A percentile compares a stretch with the other conserved stretches of the same genome.
Evolutionary conservation across 1,140 invertebrate species (phyloP).

Genomic region (Contarinia nasturtii): DNA sequence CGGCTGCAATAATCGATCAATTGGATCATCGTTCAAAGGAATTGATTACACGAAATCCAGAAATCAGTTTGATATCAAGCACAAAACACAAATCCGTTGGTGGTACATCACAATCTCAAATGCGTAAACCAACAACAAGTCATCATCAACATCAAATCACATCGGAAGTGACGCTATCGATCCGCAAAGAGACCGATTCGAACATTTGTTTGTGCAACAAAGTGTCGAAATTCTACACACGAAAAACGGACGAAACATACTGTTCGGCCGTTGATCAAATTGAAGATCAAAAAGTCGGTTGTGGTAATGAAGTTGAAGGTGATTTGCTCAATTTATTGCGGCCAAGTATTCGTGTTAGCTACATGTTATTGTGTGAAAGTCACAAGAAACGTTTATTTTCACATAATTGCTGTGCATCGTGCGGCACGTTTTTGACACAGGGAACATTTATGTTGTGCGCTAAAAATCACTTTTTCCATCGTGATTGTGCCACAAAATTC

Average conservation of each 20-base stretch:
- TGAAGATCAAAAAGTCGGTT: conserved; percentile 58
- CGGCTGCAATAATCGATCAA: neutral
- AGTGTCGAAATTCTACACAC: conserved; percentile 18
- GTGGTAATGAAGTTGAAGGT: conserved; percentile 45
- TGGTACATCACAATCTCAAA: neutral
- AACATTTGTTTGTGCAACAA: conserved; percentile 19
- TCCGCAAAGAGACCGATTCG: neutral
- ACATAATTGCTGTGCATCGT: conserved; percentile 80
- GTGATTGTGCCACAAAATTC: conserved; percentile 20
- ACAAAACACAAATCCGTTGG: neutral
- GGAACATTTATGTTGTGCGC: conserved; percentile 22
- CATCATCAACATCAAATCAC: neutral
- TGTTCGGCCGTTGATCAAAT: conserved; percentile 57
- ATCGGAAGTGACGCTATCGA: neutral
- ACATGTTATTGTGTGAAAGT: conserved; percentile 62
- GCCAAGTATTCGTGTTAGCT: conserved; percentile 61
- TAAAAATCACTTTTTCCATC: conserved; percentile 22
- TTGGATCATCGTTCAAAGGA: neutral
- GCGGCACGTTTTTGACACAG: conserved; percentile 82
- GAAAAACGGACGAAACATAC: conserved; percentile 21
- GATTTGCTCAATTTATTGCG: conserved; percentile 40
- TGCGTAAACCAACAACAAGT: neutral
- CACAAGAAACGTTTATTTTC: conserved; percentile 54
- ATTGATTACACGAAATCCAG: neutral
- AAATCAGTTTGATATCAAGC: neutral